Percentiles rank a stretch among this genome's conserved stretches.
phyloP scores from a whole-genome alignment of 2,797 vertebrate species.

The Aulostomus chinensis region DNA sequence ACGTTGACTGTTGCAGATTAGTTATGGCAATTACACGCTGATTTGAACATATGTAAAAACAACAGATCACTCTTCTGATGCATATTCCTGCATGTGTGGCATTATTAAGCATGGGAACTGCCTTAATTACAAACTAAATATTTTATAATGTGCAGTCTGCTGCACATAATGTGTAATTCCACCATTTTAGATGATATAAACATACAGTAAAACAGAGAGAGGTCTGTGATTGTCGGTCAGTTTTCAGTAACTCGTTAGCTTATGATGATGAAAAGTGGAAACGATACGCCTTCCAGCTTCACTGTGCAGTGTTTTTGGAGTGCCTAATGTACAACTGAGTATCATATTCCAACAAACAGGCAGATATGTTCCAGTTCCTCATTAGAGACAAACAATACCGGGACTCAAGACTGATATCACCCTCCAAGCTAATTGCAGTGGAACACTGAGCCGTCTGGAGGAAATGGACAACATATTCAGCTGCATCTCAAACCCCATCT shows the following conservation, averaged over 20 bases:
- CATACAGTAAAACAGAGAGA: too few species aligned
- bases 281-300: slow-evolving; percentile 23
- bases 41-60: slow-evolving; percentile 47
- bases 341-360: slow-evolving; percentile 58
- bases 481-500: too few species aligned
- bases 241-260: slow-evolving; percentile 56
- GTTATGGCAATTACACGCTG: slow-evolving; percentile 48
- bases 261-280: slow-evolving; percentile 44
- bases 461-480: slow-evolving; percentile 29
- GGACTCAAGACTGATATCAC: slow-evolving; percentile 45
- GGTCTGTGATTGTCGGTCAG: slow-evolving; percentile 19
- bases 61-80: slow-evolving; percentile 18
- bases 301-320: slow-evolving; percentile 24
- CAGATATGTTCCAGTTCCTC: slow-evolving; percentile 59
- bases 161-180: too few species aligned
- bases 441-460: slow-evolving; percentile 29
- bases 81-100: background rate
- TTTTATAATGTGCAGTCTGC: background rate
- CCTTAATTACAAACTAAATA: slow-evolving; percentile 21
- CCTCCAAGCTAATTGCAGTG: slow-evolving; percentile 44
- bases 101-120: background rate
- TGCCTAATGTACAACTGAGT: slow-evolving; percentile 50
- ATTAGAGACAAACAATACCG: slow-evolving; percentile 55
- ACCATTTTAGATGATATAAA: too few species aligned
- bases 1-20: slow-evolving; percentile 60